Evolutionary conservation across 1,140 invertebrate genomes (phyloP).

Genomic region (Penaeus indicus): DNA sequence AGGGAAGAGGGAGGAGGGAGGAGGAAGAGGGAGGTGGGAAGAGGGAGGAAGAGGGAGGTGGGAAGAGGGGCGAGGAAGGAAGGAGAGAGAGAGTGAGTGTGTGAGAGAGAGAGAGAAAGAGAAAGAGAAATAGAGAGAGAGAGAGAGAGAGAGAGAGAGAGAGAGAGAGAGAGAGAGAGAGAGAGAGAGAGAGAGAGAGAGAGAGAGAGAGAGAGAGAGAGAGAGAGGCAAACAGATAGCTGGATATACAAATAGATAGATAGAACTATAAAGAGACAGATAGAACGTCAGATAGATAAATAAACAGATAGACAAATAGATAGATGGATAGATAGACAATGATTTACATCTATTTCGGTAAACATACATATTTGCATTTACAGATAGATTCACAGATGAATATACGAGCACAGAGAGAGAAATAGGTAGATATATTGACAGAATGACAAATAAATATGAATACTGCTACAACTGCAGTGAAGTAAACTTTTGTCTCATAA

Average conservation of each 20-base stretch:
- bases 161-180: too few relatives aligned
- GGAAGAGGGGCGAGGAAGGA: neutral
- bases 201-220: neutral
- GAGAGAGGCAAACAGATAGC: too few relatives aligned
- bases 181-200: neutral
- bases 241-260: neutral
- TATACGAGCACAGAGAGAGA: neutral
- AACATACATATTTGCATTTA: neutral
- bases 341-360: neutral
- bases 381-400: neutral
- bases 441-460: neutral
- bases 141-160: neutral
- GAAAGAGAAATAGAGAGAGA: neutral
- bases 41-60: neutral
- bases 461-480: neutral
- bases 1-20: too few relatives aligned
- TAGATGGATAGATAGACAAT: constrained; percentile 8
- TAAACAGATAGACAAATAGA: too few relatives aligned
- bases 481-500: neutral
- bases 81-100: neutral
- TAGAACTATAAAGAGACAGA: neutral
- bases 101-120: neutral
- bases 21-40: too few relatives aligned
- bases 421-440: neutral
- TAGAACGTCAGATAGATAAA: neutral